Evolutionary conservation across 1,140 invertebrate genomes (phyloP).

Genomic region (Drosophila triauraria): DNA sequence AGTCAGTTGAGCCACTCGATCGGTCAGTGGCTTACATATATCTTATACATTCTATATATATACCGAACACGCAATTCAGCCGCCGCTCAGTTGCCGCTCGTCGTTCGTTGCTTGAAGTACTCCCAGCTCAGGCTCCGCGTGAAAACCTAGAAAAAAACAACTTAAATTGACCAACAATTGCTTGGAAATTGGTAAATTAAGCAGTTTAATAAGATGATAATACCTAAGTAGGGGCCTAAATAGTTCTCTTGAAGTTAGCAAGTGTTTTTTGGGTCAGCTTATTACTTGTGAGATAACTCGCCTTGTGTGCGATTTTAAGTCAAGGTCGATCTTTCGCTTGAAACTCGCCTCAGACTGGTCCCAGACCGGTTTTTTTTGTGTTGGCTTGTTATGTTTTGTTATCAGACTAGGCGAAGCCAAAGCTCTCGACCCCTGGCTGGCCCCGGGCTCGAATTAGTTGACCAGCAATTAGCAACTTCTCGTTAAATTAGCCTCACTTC

Average conservation of each 20-base stretch:
- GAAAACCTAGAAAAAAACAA: conserved; percentile 16
- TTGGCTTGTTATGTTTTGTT: conserved; percentile 20
- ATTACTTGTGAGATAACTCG: not conserved
- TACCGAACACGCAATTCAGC: conserved; percentile 20
- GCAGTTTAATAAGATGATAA: not conserved
- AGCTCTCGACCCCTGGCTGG: conserved; percentile 23
- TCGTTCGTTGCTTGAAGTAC: conserved; percentile 32
- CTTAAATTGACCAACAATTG: conserved; percentile 45
- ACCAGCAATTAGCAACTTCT: conserved; percentile 39
- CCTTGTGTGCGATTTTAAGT: conserved; percentile 49
- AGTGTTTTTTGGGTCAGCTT: conserved; percentile 1
- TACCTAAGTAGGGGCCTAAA: conserved; percentile 9
- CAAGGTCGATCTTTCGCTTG: conserved; percentile 70
- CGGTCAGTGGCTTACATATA: conserved; percentile 22
- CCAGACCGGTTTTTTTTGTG: conserved; percentile 54
- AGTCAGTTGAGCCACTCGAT: conserved; percentile 40
- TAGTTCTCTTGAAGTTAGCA: conserved; percentile 2
- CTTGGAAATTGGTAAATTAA: conserved; percentile 54
- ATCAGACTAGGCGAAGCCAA: conserved; percentile 28
- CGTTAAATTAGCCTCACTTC: conserved; percentile 32
- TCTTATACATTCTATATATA: conserved; percentile 20
- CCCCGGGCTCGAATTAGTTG: conserved; percentile 39
- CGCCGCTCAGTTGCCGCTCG: conserved; percentile 38
- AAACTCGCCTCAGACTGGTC: not conserved
- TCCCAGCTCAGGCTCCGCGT: conserved; percentile 6